These are phyloP conservation scores for Lithophane ornitopus DNA, from an alignment of 2,888 invertebrate genomes.

Conservation along the genomic window DNA sequence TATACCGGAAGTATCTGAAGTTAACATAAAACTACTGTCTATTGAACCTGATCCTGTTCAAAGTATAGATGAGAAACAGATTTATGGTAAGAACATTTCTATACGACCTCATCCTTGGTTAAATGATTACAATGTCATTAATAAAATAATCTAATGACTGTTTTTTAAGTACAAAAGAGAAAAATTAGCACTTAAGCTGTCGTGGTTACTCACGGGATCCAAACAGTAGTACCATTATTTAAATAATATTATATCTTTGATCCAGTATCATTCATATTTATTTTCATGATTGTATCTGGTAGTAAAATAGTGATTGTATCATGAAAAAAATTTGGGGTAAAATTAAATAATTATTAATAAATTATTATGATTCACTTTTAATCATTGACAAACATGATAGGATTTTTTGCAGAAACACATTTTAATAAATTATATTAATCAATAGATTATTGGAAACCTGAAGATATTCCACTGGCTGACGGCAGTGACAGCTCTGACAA, in stretches of 20 bases:
- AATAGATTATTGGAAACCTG: slow-evolving; percentile 87
- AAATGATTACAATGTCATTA: no score
- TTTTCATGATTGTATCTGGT: not conserved
- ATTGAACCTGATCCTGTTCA: slow-evolving; percentile 82
- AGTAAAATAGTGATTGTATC: not conserved
- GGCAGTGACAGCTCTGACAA: slow-evolving; percentile 87
- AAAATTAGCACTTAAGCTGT: no score
- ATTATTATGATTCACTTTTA: not conserved
- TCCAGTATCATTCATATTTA: not conserved
- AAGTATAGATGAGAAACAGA: slow-evolving; percentile 81
- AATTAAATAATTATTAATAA: not conserved
- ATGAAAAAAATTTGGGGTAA: no score
- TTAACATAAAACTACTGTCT: slow-evolving; percentile 82
- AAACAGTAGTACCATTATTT: not conserved
- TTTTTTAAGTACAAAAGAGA: not conserved
- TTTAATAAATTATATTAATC: slow-evolving; percentile 40
- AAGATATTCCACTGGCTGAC: slow-evolving; percentile 84
- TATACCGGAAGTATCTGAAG: slow-evolving; percentile 84
- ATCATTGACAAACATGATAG: no score
- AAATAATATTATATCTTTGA: not conserved
- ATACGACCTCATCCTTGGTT: no score
- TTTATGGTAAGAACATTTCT: slow-evolving; percentile 76
- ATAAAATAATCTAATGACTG: not conserved
- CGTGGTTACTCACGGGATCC: not conserved
- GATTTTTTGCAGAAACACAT: not conserved